Evolutionary conservation across 2,797 vertebrate species (phyloP), one percentile per base, ranked within the genome.

Genomic region (Paguma larvata): DNA sequence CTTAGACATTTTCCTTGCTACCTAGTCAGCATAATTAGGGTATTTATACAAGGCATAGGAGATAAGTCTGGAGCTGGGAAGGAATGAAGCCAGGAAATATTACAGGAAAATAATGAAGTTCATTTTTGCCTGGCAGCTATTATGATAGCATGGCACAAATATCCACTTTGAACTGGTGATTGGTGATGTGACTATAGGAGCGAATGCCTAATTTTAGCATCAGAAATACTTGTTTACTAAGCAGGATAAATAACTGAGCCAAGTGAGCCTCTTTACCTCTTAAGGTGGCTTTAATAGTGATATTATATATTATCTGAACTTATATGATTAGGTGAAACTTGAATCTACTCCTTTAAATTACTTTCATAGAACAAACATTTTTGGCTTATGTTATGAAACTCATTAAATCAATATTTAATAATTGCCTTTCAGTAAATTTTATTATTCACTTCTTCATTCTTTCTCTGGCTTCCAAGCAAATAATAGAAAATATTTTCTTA

Each of bases 381-480:
- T 94, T 94, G 11, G 19, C 38, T 94, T 91, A 89, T 86, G 51
- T 92, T 92, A 85, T 94, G 1, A 80, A 94, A 92, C 77, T 85
- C 9, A 89, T 80, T 87, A 93, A 63, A 0, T 94, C 12, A 72
- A 23, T 77, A 94, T 89, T 97, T 94, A 94, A 62, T 89, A 70
- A n/a, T 83, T 94, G 5, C 27, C 3, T 75, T 82, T 93, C 86
- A 85, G 23, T 83, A 89, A 82, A 92, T 80, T 95, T 91, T 79
- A 94, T 41, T 88, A 65, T 90, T 96, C 96, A 6, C 2, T 93
- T 92, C 13, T 94, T 96, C 8, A 92, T 96, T 93, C 38, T 21
- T 23, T 18, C 18, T 89, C 48, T 91, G 94, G 12, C 14, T n/a
- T 94, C 96, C 73, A 73, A 94, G 73, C 96, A 91, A 91, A 85